Evolutionary conservation across 1,140 invertebrate species (phyloP), one percentile per base, ranked within the genome.

Genomic region (Drosophila baimaii): DNA sequence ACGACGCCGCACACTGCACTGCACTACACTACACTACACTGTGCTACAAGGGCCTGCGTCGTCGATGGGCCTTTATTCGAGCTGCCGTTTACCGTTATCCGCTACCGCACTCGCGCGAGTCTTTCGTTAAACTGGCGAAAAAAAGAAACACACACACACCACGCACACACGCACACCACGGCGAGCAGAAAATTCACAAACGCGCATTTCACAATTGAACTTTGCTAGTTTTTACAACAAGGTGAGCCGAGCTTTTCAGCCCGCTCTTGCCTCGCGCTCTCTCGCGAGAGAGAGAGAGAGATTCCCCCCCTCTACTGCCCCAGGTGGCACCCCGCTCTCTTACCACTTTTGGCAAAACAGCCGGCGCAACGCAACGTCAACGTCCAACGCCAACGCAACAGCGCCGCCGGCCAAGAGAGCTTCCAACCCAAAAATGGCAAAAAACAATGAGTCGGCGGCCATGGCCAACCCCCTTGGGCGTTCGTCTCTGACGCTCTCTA

Each of bases 371-470:
- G 39, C 66, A 44, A 23, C 33, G 51, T 1, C 27, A 27, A 7
- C 27, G 27, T 7, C 61, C 61, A 78, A 69, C 75, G 79, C 74
- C 82, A 80, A 85, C 82, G 82, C 82, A 85, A 86, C 82, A 86
- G 81, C 77, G 51, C 41, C 51, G 49, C 68, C 65, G 41, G 82
- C 78, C 59, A n/a, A n/a, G n/a, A 47, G 58, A 76, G 83, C 71
- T 83, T 64, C 65, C 83, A 80, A 33, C 73, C 84, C 83, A 89
- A 88, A 88, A 88, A 89, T 89, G 83, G 83, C 84, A 79, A 83
- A 66, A 35, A 49, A 33, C 17, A 44, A 59, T 13, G 21, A 27
- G 29, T 46, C 57, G 41, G 19, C 44, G 62, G 65, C 62, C 84
- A 82, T 69, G 74, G 77, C 46, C 41, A 43, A 37, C 63, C 81